Percentiles rank a stretch among this genome's conserved stretches.
These are phyloP conservation scores for Neodiprion pinetum DNA, from an alignment of 1,140 invertebrate genomes.

Conservation along the genomic window DNA sequence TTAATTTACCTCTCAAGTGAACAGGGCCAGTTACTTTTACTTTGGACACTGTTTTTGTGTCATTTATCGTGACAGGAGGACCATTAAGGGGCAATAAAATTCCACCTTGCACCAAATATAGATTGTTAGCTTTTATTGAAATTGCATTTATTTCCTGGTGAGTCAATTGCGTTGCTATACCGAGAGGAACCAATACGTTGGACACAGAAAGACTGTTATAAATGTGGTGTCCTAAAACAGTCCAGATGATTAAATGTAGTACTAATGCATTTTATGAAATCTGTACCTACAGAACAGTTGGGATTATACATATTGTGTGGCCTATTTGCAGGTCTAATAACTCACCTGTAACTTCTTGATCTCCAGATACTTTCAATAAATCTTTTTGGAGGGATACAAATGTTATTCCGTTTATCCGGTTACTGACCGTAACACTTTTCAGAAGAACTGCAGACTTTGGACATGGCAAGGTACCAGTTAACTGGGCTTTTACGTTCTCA, in stretches of 20 bases:
- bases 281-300: too few species aligned
- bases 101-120: constrained; percentile 26
- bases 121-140: constrained; percentile 28
- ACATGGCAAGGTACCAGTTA: constrained; percentile 36
- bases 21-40: constrained; percentile 30
- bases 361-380: constrained; percentile 37
- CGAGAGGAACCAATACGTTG: constrained; percentile 22
- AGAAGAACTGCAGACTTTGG: constrained; percentile 38
- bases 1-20: constrained; percentile 28
- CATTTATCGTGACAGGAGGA: constrained; percentile 25
- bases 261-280: not conserved
- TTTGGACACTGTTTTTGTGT: constrained; percentile 32
- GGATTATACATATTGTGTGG: too few species aligned
- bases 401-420: constrained; percentile 38
- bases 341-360: constrained; percentile 46
- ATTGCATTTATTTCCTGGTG: constrained; percentile 22
- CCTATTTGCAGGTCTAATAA: not conserved
- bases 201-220: constrained; percentile 24
- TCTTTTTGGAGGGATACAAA: constrained; percentile 35
- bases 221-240: constrained; percentile 33
- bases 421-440: constrained; percentile 34
- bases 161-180: constrained; percentile 31
- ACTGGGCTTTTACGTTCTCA: constrained; percentile 27
- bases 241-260: constrained; percentile 5
- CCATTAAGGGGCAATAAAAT: constrained; percentile 40